Evolutionary conservation across 2,113 vertebrate species (phyloP).

Genomic region (Leucoraja erinaceus): DNA sequence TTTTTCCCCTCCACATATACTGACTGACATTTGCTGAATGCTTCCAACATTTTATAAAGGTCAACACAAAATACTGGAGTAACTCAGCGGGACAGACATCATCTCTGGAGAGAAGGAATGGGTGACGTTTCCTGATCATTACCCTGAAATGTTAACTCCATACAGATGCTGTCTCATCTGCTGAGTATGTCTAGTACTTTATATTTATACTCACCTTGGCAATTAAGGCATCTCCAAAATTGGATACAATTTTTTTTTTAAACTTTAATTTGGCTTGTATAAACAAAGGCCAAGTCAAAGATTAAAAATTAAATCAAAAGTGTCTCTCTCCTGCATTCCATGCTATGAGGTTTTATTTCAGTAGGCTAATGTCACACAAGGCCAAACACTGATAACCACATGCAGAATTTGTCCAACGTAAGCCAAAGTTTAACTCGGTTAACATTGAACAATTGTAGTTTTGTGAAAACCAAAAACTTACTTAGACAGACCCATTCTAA

Average conservation of each 20-base stretch:
- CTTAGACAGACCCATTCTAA: neutral
- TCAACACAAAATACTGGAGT: no score
- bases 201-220: no score
- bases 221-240: neutral
- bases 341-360: neutral
- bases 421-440: neutral
- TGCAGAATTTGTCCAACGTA: neutral
- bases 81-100: no score
- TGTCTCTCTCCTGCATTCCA: neutral
- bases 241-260: no score
- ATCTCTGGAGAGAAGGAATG: no score
- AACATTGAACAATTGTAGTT: neutral
- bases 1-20: no score
- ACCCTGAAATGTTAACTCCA: no score
- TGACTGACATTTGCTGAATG: no score
- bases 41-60: no score
- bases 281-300: neutral
- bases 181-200: no score
- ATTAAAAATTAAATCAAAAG: neutral
- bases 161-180: no score
- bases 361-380: neutral
- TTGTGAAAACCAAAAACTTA: neutral
- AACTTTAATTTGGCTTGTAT: neutral
- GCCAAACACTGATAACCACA: neutral
- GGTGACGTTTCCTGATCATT: no score